Conservation (phyloP, 1,140 invertebrate species). For the Caligus rogercresseyi region DNA sequence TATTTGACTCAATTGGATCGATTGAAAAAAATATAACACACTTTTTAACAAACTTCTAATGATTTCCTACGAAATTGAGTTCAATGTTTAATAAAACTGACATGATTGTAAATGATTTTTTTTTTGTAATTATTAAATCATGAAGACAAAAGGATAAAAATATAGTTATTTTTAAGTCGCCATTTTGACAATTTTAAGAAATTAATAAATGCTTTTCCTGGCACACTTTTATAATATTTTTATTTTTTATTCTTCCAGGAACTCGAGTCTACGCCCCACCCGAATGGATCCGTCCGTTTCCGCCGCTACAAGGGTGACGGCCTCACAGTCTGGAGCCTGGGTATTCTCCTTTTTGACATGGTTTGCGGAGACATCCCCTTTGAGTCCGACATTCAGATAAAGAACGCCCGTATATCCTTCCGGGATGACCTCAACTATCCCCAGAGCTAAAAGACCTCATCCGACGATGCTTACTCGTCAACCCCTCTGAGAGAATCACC, state of each 20-base stretch:
- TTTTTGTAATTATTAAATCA: no score
- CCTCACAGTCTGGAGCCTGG: conserved; percentile 48
- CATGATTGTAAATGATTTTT: no score
- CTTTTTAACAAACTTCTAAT: no score
- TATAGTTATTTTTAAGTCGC: no score
- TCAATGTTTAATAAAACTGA: no score
- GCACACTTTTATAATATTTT: conserved; percentile 12
- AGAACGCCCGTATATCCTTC: conserved; percentile 39
- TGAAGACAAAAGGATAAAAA: no score
- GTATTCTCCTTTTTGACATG: conserved; percentile 48
- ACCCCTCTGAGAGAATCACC: conserved; percentile 35
- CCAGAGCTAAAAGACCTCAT: conserved; percentile 43
- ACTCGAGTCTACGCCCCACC: conserved; percentile 48
- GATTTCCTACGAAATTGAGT: no score
- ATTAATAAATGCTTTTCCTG: neutral
- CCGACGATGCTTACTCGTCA: conserved; percentile 36
- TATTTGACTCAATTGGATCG: no score
- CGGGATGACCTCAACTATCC: conserved; percentile 34
- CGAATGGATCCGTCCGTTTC: conserved; percentile 45
- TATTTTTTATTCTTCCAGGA: conserved; percentile 32
- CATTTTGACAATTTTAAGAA: no score
- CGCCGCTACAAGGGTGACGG: conserved; percentile 39
- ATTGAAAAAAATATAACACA: no score
- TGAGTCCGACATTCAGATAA: conserved; percentile 45
- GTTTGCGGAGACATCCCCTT: conserved; percentile 51